phyloP scores from a whole-genome alignment of 2,113 vertebrate species.

The Plecturocebus donacophilus region DNA sequence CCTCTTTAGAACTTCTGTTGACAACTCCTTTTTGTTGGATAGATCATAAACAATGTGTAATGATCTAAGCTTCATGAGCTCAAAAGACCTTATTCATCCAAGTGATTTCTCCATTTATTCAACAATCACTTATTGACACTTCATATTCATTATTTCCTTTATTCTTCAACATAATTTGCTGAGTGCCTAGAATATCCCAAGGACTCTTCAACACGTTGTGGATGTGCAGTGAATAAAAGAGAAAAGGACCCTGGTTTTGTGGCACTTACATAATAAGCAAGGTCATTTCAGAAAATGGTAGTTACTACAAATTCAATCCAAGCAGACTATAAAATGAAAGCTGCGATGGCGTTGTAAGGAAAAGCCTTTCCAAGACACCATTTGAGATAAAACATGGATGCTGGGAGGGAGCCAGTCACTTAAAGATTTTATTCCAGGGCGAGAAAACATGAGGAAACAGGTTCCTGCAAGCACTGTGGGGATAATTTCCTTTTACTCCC shows the following conservation, averaged over 20 bases:
- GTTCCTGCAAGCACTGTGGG: background rate
- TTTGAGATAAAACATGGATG: background rate
- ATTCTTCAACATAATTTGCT: background rate
- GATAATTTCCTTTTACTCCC: background rate
- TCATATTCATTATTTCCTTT: background rate
- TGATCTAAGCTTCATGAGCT: background rate
- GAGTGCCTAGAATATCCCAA: background rate
- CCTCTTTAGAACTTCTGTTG: background rate
- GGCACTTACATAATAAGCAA: background rate
- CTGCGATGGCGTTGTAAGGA: background rate
- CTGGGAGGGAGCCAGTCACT: background rate
- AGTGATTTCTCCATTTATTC: background rate
- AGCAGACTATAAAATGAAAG: background rate
- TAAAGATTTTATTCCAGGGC: background rate
- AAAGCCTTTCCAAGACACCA: background rate
- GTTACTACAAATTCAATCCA: background rate
- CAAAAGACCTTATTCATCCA: background rate
- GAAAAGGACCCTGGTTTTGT: background rate
- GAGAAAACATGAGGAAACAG: background rate
- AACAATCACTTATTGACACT: background rate
- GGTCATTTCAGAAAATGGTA: background rate
- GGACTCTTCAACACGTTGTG: background rate
- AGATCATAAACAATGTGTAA: background rate
- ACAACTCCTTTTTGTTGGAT: background rate
- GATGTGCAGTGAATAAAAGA: background rate